Evolutionary conservation across 2,797 vertebrate species (phyloP).

Genomic region (Tokudaia tokunoshimensis): DNA sequence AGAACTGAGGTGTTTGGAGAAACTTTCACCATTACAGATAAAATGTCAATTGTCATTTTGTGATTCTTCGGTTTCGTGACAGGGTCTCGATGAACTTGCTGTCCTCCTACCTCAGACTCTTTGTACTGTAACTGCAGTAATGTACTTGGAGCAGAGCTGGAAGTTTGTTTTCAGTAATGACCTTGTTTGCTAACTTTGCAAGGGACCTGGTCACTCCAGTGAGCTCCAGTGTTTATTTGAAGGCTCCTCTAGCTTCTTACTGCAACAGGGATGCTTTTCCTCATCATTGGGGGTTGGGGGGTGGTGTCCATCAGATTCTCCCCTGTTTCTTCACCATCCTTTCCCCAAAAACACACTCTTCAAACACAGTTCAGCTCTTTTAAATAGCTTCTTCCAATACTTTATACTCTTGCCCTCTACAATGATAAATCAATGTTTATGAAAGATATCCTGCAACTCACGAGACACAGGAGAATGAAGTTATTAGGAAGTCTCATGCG

Average conservation of each 20-base stretch:
- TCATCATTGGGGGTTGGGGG: background rate
- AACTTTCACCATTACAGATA: background rate
- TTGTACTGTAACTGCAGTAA: background rate
- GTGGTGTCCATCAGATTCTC: background rate
- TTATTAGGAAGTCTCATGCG: background rate
- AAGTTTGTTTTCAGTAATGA: background rate
- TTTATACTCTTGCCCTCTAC: background rate
- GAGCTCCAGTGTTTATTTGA: background rate
- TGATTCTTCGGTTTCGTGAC: background rate
- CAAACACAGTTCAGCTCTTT: background rate
- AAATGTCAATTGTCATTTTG: background rate
- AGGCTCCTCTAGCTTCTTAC: background rate
- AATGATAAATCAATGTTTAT: background rate
- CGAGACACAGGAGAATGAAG: background rate
- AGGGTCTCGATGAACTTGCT: background rate
- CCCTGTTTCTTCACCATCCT: background rate
- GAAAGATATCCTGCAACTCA: background rate
- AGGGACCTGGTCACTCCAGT: background rate
- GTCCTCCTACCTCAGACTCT: background rate
- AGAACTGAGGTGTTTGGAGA: background rate
- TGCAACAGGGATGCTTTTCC: background rate
- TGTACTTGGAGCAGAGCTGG: background rate
- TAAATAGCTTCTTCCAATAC: background rate
- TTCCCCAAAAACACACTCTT: background rate
- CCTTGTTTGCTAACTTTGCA: background rate